Evolutionary conservation across 2,888 invertebrate genomes (phyloP).

Genomic region (Monochamus alternatus): DNA sequence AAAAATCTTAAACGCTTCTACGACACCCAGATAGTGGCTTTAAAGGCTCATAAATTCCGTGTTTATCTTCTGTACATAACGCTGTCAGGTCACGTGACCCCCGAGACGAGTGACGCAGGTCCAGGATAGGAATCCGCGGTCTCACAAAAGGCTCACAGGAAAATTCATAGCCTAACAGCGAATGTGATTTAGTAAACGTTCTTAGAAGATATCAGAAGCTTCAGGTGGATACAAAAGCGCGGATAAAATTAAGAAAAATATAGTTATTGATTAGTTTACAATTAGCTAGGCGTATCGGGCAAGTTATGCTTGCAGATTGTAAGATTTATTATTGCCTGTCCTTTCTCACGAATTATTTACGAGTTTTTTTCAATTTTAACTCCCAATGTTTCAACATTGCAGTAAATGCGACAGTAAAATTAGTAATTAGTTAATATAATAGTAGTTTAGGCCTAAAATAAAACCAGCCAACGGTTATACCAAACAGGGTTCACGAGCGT

Average conservation of each 20-base stretch:
- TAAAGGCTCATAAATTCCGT: not conserved
- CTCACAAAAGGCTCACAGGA: too few species aligned
- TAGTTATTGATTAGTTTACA: too few species aligned
- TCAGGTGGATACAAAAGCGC: too few species aligned
- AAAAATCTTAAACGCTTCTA: not conserved
- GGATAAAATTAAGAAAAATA: too few species aligned
- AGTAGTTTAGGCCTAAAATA: constrained; percentile 1
- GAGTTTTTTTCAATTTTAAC: not conserved
- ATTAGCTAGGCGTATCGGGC: too few species aligned
- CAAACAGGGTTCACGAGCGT: not conserved
- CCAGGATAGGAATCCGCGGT: too few species aligned
- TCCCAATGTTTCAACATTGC: constrained; percentile 16
- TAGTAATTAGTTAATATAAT: constrained; percentile 30
- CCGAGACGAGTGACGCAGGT: not conserved
- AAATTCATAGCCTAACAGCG: too few species aligned
- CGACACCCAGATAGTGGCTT: not conserved
- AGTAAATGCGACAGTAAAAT: constrained; percentile 23
- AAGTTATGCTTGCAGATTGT: too few species aligned
- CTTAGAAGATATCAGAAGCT: too few species aligned
- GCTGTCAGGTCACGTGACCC: not conserved
- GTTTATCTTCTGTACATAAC: not conserved
- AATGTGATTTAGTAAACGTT: too few species aligned
- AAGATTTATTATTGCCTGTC: too few species aligned
- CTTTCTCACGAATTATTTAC: too few species aligned
- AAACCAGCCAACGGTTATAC: not conserved